phyloP scores from a whole-genome alignment of 2,888 invertebrate genomes.

The Sphaerophoria rueppellii region DNA sequence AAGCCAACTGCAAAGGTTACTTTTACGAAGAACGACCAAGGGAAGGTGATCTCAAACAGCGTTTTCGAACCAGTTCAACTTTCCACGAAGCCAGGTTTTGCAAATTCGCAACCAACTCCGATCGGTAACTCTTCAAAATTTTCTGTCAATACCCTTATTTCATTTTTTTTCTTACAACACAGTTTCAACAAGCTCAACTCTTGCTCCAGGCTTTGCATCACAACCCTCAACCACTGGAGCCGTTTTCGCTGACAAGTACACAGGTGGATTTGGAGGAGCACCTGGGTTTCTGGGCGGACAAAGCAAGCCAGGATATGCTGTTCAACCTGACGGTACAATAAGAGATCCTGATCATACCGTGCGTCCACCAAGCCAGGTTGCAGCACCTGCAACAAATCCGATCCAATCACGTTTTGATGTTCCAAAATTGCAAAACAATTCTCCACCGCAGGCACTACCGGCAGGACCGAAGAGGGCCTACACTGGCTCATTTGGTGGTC shows the following conservation, averaged over 20 bases:
- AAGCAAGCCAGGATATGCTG: conserved; percentile 74
- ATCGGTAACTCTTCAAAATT: conserved; percentile 34
- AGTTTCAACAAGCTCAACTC: conserved; percentile 50
- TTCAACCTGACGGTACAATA: conserved; percentile 74
- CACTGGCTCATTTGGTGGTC: conserved; percentile 80
- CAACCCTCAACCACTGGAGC: conserved; percentile 7
- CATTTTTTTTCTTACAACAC: neutral
- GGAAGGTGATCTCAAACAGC: conserved; percentile 79
- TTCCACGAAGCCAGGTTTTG: conserved; percentile 78
- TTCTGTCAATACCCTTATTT: neutral
- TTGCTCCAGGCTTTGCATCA: neutral
- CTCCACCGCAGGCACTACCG: neutral
- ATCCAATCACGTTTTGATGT: conserved; percentile 17
- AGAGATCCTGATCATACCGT: conserved; percentile 72
- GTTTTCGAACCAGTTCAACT: conserved; percentile 60
- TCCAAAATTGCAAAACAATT: neutral
- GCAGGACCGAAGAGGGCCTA: conserved; percentile 57
- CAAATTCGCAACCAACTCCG: conserved; percentile 41
- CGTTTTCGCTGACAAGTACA: conserved; percentile 76
- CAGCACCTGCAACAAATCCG: neutral
- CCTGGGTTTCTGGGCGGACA: conserved; percentile 76
- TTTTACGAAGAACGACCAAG: conserved; percentile 80
- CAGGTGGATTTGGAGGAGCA: conserved; percentile 79
- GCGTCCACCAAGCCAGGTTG: conserved; percentile 36
- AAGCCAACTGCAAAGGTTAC: conserved; percentile 76